Percentiles rank a stretch among this genome's conserved stretches.
These are phyloP conservation scores for Xiphophorus hellerii DNA, from an alignment of 2,113 vertebrate species.

Conservation along the genomic window DNA sequence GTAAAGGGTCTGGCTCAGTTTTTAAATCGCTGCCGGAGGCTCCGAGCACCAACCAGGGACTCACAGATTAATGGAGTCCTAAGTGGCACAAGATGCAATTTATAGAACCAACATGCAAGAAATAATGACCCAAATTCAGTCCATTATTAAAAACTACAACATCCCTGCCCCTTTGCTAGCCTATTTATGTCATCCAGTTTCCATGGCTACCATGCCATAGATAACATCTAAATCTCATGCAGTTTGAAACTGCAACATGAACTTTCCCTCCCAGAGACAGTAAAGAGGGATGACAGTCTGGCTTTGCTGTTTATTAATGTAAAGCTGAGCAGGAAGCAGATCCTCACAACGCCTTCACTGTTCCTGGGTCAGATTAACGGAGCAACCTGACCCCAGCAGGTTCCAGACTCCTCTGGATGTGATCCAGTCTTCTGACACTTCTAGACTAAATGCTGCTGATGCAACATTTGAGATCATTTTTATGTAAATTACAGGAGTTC, in stretches of 20 bases:
- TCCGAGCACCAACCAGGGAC: slow-evolving; percentile 67
- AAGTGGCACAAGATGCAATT: slow-evolving; percentile 81
- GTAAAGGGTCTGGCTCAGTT: slow-evolving; percentile 26
- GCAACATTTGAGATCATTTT: too few species aligned
- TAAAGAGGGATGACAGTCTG: slow-evolving; percentile 23
- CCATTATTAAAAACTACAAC: slow-evolving; percentile 78
- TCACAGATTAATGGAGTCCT: slow-evolving; percentile 79
- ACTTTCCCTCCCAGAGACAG: slow-evolving; percentile 55
- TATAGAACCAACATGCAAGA: slow-evolving; percentile 78
- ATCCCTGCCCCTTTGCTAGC: slow-evolving; percentile 73
- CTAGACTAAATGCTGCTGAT: too few species aligned
- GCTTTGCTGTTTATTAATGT: slow-evolving; percentile 8
- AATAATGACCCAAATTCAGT: slow-evolving; percentile 83
- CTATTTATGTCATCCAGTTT: slow-evolving; percentile 84
- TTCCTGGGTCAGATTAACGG: background rate
- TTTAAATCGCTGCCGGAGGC: slow-evolving; percentile 56
- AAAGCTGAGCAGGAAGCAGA: slow-evolving; percentile 4
- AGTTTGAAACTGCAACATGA: slow-evolving; percentile 62
- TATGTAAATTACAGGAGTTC: too few species aligned
- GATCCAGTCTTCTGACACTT: too few species aligned
- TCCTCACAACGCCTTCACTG: background rate
- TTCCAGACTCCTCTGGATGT: too few species aligned
- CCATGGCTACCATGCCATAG: slow-evolving; percentile 80
- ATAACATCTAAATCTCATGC: slow-evolving; percentile 69
- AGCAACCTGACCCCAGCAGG: background rate